phyloP scores from a whole-genome alignment of 2,113 vertebrate species.

The Grus americana region DNA sequence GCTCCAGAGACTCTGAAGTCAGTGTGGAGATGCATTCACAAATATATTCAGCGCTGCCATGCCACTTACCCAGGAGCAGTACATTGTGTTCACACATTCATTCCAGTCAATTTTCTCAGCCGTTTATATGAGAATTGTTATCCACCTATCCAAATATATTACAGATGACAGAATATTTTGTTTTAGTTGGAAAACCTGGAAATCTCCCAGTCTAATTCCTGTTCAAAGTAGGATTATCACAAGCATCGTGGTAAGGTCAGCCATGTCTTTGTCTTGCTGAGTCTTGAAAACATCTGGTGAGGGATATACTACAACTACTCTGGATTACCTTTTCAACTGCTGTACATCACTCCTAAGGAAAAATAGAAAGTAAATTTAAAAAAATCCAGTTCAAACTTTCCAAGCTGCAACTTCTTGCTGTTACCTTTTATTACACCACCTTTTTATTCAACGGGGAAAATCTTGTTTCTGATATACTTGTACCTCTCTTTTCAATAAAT shows the following conservation, averaged over 20 bases:
- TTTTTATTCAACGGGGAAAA: not conserved
- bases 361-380: not conserved
- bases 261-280: not conserved
- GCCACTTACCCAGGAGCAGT: not conserved
- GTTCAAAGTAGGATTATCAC: not conserved
- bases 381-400: not conserved
- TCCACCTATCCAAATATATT: not conserved
- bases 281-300: not conserved
- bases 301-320: not conserved
- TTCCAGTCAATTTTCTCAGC: not conserved
- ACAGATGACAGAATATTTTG: not conserved
- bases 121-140: not conserved
- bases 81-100: rapidly evolving
- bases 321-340: not conserved
- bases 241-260: not conserved
- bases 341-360: not conserved
- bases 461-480: not conserved
- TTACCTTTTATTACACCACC: not conserved
- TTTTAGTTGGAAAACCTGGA: not conserved
- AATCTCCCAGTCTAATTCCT: not conserved
- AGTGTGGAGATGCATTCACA: rapidly evolving
- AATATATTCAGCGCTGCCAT: not conserved
- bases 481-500: not conserved
- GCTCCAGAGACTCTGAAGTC: not conserved
- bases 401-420: not conserved